Percentiles rank a stretch among this genome's conserved stretches.
These are phyloP conservation scores for Centropus unirufus DNA, from an alignment of 2,113 vertebrate genomes.

Conservation along the genomic window DNA sequence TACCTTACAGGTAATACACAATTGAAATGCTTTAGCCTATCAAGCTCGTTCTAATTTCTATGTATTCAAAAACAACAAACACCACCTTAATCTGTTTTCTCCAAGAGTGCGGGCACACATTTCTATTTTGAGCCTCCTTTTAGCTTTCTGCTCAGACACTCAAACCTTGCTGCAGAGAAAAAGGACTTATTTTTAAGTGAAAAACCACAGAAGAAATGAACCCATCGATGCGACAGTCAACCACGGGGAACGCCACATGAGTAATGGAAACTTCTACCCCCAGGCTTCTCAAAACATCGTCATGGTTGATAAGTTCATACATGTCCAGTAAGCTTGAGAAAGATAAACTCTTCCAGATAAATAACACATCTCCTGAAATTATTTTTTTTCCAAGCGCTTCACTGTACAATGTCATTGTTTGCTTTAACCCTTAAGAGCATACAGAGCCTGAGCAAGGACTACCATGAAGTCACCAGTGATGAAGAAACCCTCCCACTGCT, in stretches of 20 bases:
- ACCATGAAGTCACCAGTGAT: background rate
- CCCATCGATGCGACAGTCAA: background rate
- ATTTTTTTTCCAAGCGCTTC: background rate
- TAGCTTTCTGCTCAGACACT: background rate
- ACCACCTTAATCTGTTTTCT: background rate
- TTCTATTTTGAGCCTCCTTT: background rate
- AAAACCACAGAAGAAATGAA: constrained; percentile 33
- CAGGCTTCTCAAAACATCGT: background rate
- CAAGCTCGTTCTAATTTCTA: background rate
- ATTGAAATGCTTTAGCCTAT: background rate
- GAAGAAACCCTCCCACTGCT: background rate
- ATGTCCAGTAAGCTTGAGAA: background rate
- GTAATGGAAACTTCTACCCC: background rate
- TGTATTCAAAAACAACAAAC: background rate
- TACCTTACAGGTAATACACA: background rate
- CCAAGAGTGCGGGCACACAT: background rate
- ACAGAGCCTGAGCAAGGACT: background rate
- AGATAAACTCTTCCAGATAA: background rate
- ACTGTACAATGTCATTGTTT: background rate
- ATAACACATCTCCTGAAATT: background rate
- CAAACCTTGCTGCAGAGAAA: background rate
- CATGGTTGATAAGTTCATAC: background rate
- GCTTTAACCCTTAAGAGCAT: background rate
- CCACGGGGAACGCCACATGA: background rate
- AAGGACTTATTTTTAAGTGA: background rate